Evolutionary conservation across 2,797 vertebrate genomes (phyloP).

Genomic region (Coreius guichenoti): DNA sequence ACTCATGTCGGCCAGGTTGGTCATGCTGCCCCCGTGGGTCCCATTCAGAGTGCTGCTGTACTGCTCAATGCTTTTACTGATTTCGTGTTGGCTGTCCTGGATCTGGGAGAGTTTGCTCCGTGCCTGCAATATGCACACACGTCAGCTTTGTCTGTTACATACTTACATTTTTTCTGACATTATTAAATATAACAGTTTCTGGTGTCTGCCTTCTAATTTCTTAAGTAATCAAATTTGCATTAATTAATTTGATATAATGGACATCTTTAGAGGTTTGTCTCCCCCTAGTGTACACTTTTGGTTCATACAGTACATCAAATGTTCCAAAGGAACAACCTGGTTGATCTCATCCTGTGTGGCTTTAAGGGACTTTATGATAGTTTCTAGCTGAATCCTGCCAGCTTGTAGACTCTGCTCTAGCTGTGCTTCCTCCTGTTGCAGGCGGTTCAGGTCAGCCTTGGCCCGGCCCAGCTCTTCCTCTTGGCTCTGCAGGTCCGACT

Average conservation of each 20-base stretch:
- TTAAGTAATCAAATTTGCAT: background rate
- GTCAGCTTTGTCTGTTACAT: background rate
- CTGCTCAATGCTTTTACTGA: slow-evolving; percentile 87
- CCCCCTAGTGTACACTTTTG: slow-evolving; percentile 41
- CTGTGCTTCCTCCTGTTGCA: slow-evolving; percentile 94
- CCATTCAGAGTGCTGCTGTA: slow-evolving; percentile 87
- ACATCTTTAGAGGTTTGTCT: background rate
- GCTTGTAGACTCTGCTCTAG: slow-evolving; percentile 96
- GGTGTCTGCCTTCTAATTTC: background rate
- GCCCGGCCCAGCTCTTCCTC: slow-evolving; percentile 92
- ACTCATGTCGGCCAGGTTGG: slow-evolving; percentile 88
- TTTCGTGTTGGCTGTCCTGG: slow-evolving; percentile 90
- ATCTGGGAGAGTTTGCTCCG: slow-evolving; percentile 89
- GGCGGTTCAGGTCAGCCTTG: slow-evolving; percentile 86
- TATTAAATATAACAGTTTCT: background rate
- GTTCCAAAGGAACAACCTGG: slow-evolving; percentile 81
- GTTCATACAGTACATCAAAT: background rate
- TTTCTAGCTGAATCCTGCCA: slow-evolving; percentile 92
- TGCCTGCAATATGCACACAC: slow-evolving; percentile 69
- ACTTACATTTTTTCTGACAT: background rate
- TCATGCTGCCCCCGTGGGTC: slow-evolving; percentile 85
- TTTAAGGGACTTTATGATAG: slow-evolving; percentile 96
- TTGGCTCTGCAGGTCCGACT: slow-evolving; percentile 91
- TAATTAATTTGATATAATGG: background rate
- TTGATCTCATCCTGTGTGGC: slow-evolving; percentile 97